A percentile compares a stretch with the other conserved stretches of the same genome.
Evolutionary conservation across 2,888 invertebrate species (phyloP).

Genomic region (Polymixis lichenea): DNA sequence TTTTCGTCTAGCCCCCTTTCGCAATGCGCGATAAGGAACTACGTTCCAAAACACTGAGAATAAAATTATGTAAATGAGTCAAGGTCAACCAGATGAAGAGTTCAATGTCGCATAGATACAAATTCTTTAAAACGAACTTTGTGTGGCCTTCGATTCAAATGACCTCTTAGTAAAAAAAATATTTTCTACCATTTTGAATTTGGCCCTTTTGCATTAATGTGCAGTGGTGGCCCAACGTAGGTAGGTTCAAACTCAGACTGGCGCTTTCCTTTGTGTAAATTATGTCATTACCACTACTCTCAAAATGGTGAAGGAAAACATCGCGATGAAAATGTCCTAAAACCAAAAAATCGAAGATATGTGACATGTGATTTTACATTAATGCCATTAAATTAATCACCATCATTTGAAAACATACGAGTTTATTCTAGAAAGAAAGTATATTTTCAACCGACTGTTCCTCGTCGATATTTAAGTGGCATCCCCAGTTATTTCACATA

Average conservation of each 20-base stretch:
- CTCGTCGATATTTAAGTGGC: neutral
- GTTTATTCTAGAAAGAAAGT: neutral
- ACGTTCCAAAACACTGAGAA: neutral
- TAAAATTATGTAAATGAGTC: slow-evolving; percentile 23
- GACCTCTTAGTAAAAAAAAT: neutral
- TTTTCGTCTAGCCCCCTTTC: too few species aligned
- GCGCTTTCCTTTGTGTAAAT: too few species aligned
- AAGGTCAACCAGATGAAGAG: slow-evolving; percentile 19
- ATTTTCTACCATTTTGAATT: neutral
- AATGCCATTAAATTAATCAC: too few species aligned
- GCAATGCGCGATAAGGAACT: too few species aligned
- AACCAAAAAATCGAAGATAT: too few species aligned
- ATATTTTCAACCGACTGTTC: neutral
- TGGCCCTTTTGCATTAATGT: neutral
- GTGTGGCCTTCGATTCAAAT: neutral
- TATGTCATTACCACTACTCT: too few species aligned
- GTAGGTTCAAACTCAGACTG: too few species aligned
- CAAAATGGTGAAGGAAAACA: too few species aligned
- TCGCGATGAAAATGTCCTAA: too few species aligned
- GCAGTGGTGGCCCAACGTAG: too few species aligned
- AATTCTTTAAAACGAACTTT: neutral
- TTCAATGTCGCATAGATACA: slow-evolving; percentile 25
- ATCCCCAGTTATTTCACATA: neutral
- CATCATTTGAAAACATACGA: neutral
- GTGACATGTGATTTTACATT: too few species aligned